Base-by-base conservation (phyloP, 2,797 vertebrate genomes). In the Psittacula echo region DNA sequence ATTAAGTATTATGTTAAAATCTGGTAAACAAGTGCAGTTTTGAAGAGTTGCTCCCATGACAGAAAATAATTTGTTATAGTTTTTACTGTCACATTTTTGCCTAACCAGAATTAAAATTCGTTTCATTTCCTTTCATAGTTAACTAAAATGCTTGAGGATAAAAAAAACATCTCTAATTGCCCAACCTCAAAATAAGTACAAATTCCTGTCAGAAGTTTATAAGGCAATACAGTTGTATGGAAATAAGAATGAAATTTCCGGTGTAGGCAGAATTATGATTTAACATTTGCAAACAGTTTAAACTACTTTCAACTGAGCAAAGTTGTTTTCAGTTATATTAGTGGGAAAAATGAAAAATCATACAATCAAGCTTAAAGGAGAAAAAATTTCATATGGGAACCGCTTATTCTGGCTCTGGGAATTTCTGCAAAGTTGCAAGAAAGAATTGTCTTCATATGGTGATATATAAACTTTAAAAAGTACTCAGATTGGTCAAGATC, bases 251-350 rank as follows among this genome's bases (percentile, higher is more conserved):
- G 89, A 77, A 77, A 89, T 77, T 85, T 76, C 39, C 29, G 50
- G 5, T 21, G 11, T 80, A 56, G 16, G 20, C 32, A 11, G 65
- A 87, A 95, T 62, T 72, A 54, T 1, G 5, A 34, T 87, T 84
- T 90, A 87, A 80, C n/a, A 68, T 93, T 87, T 94, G 53, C 24
- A 85, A 71, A 62, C 37, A 68, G 50, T 51, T 95, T 79, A 60
- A 90, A 39, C 34, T 90, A 34, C 27, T 95, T 95, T 45, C 92
- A 89, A 85, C 44, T 32, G 34, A 75, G 42, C 45, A 77, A 83
- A 78, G 85, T 54, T 54, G 17, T 50, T 90, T 82, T 66, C 53
- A 70, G 37, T 39, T 45, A 13, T 64, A 13, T 64, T 89, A 50
- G 22, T 91, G 71, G 34, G 54, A 78, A 85, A 78, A 64, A 54